Percentiles rank a stretch among this genome's conserved stretches.
phyloP scores from a whole-genome alignment of 2,797 vertebrate genomes.

The Argya squamiceps region DNA sequence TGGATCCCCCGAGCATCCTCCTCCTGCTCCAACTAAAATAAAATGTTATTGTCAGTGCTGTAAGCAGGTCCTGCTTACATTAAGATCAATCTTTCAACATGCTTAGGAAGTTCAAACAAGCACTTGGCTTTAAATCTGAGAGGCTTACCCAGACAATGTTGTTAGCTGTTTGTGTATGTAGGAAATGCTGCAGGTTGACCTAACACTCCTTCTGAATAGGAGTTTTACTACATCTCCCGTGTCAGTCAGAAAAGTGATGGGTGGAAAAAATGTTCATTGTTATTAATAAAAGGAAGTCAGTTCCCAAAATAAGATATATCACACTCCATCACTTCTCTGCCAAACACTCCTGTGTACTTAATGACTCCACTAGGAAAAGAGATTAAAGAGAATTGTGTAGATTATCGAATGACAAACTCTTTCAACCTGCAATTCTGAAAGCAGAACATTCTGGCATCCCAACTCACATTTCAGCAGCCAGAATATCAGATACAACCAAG shows the following conservation, averaged over 20 bases:
- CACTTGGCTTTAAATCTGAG: constrained; percentile 10
- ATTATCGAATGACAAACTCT: constrained; percentile 15
- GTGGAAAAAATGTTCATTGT: background rate
- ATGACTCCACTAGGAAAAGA: constrained; percentile 28
- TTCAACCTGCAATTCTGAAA: constrained; percentile 16
- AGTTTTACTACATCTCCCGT: background rate
- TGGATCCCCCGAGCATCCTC: background rate
- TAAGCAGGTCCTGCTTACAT: background rate
- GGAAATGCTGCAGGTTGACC: constrained; percentile 23
- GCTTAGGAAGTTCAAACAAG: constrained; percentile 9
- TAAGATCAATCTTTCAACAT: constrained; percentile 3
- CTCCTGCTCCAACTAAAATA: background rate
- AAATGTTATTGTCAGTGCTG: background rate
- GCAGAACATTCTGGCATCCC: background rate
- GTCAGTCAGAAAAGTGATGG: background rate
- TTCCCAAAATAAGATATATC: constrained; percentile 14
- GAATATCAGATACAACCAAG: background rate
- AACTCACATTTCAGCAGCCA: background rate
- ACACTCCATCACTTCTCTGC: background rate
- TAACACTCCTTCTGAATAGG: background rate
- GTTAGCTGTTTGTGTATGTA: background rate
- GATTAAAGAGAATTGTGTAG: constrained; percentile 25
- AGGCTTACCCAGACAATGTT: background rate
- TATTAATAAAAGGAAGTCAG: constrained; percentile 1
- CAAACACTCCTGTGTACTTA: constrained; percentile 10